A percentile compares a stretch with the other conserved stretches of the same genome.
Evolutionary conservation across 2,888 invertebrate species (phyloP).

Genomic region (Lamproptera curius): DNA sequence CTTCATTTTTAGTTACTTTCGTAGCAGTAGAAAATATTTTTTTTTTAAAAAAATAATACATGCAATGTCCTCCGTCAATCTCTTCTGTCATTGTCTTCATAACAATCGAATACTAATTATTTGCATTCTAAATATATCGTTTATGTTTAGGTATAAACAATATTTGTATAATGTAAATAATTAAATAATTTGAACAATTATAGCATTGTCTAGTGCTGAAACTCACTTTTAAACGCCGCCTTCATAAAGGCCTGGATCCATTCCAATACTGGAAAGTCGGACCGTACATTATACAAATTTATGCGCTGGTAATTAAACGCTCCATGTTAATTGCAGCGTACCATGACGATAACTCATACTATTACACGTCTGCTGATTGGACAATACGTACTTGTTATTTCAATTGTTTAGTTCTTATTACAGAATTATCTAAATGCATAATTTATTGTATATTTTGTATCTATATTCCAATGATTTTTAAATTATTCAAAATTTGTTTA

Average conservation of each 20-base stretch:
- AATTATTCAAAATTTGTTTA: neutral
- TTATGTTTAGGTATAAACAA: too few relatives aligned
- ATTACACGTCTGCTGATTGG: too few relatives aligned
- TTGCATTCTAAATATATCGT: too few relatives aligned
- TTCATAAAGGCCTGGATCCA: conserved; percentile 5
- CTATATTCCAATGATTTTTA: neutral
- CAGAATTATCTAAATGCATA: neutral
- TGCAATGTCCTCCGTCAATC: too few relatives aligned
- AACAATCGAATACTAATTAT: too few relatives aligned
- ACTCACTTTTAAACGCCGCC: conserved; percentile 14
- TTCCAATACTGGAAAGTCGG: conserved; percentile 31
- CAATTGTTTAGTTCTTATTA: neutral
- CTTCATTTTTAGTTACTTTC: too few relatives aligned
- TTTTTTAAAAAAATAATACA: too few relatives aligned
- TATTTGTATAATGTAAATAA: too few relatives aligned
- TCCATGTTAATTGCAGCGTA: conserved; percentile 63
- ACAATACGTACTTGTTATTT: neutral
- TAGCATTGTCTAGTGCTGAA: too few relatives aligned
- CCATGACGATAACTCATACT: conserved; percentile 25
- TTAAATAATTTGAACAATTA: too few relatives aligned
- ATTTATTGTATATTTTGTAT: neutral
- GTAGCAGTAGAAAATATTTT: too few relatives aligned
- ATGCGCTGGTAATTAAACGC: conserved; percentile 69
- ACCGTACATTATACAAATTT: conserved; percentile 66
- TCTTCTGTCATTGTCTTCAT: too few relatives aligned